Conservation (phyloP, 2,888 invertebrate species). For the Stenichneumon culpator region DNA sequence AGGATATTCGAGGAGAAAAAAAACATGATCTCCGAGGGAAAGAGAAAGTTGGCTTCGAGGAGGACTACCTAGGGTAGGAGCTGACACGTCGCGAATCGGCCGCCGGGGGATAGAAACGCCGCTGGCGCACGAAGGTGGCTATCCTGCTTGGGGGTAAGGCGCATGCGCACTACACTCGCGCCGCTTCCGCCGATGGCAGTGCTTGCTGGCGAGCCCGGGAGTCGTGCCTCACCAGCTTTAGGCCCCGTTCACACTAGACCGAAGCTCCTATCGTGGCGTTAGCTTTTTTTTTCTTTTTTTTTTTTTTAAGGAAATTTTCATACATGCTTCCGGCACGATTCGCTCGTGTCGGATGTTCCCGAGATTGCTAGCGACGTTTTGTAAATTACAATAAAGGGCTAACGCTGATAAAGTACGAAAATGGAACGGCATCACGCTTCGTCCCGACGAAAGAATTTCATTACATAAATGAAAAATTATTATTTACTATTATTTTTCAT, state of each 20-base stretch:
- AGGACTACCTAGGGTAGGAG: constrained; percentile 16
- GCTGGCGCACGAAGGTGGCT: constrained; percentile 17
- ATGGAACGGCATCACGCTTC: no score
- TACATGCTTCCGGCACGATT: no score
- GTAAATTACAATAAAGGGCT: no score
- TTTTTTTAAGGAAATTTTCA: neutral
- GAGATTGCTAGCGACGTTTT: no score
- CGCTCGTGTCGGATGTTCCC: no score
- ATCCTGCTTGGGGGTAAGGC: constrained; percentile 34
- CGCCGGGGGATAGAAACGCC: neutral
- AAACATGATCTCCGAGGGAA: neutral
- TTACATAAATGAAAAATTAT: no score
- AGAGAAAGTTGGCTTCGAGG: constrained; percentile 1
- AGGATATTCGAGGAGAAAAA: neutral
- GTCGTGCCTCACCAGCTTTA: neutral
- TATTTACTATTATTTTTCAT: no score
- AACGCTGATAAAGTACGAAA: no score
- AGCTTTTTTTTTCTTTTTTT: neutral
- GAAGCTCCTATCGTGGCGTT: neutral
- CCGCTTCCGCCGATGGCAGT: neutral
- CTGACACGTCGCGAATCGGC: neutral
- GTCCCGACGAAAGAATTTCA: no score
- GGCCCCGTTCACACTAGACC: neutral
- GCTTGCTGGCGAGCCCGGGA: constrained; percentile 14
- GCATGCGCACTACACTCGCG: constrained; percentile 18